phyloP scores from a whole-genome alignment of 2,888 invertebrate species.

The Dilophus febrilis region DNA sequence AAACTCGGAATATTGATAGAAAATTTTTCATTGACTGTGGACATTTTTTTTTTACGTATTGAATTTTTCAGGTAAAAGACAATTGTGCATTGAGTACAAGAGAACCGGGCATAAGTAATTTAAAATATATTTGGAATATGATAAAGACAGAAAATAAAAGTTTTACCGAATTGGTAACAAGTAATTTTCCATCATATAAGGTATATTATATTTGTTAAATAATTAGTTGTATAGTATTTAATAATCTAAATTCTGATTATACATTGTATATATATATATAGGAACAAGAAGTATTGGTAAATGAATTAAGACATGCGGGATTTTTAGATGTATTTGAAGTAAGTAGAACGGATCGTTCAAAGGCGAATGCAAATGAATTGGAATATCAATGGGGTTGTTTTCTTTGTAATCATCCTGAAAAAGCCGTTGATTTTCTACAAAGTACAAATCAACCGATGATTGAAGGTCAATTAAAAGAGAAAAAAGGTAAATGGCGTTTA shows the following conservation, averaged over 20 bases:
- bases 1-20: neutral
- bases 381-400: constrained; percentile 71
- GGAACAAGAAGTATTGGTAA: constrained; percentile 74
- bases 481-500: constrained; percentile 80
- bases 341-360: constrained; percentile 31
- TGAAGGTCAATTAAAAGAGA: constrained; percentile 80
- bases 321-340: constrained; percentile 90
- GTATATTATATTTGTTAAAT: constrained; percentile 26
- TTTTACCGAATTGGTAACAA: constrained; percentile 78
- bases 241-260: too few species aligned
- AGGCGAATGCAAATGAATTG: constrained; percentile 32
- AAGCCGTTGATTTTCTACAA: constrained; percentile 65
- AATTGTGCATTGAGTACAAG: constrained; percentile 61
- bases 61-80: constrained; percentile 41
- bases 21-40: neutral
- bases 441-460: constrained; percentile 73
- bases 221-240: too few species aligned
- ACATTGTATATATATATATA: too few species aligned
- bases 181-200: constrained; percentile 81
- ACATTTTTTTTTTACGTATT: neutral
- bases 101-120: constrained; percentile 63
- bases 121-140: constrained; percentile 89
- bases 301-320: constrained; percentile 69
- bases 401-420: constrained; percentile 82
- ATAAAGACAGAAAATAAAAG: constrained; percentile 81